These are phyloP conservation scores for Agrenia bidenticulata DNA, from an alignment of 2,888 invertebrate species.

Conservation along the genomic window DNA sequence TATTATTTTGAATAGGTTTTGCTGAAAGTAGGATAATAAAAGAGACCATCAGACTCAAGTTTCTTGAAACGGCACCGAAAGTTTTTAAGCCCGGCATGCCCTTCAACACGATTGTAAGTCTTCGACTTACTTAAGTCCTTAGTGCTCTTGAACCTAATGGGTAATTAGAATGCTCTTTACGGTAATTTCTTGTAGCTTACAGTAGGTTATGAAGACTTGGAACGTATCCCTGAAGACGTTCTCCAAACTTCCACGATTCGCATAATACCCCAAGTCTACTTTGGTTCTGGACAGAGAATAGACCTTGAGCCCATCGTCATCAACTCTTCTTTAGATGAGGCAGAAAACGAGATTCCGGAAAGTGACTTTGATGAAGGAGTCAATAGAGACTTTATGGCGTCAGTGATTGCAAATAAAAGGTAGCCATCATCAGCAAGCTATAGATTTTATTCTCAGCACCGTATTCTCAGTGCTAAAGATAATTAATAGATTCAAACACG, in stretches of 20 bases:
- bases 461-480: neutral
- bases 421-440: too few species aligned
- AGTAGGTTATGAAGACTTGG: constrained; percentile 55
- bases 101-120: constrained; percentile 60
- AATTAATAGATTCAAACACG: neutral
- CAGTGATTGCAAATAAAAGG: neutral
- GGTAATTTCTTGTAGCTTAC: constrained; percentile 51
- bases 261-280: constrained; percentile 51
- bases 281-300: constrained; percentile 47
- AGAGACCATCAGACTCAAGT: constrained; percentile 57
- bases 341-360: constrained; percentile 16
- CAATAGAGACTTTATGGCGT: neutral
- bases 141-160: neutral
- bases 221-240: constrained; percentile 54
- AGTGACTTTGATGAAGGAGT: constrained; percentile 14
- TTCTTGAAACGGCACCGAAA: constrained; percentile 59
- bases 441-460: neutral
- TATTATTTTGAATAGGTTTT: constrained; percentile 35
- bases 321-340: constrained; percentile 27
- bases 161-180: neutral
- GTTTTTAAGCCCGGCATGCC: constrained; percentile 62
- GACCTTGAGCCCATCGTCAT: constrained; percentile 36
- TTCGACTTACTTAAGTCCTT: too few species aligned
- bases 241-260: constrained; percentile 52
- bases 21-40: constrained; percentile 59